Conservation (phyloP, 2,888 invertebrate species). For the Drosophila hamatofila region DNA sequence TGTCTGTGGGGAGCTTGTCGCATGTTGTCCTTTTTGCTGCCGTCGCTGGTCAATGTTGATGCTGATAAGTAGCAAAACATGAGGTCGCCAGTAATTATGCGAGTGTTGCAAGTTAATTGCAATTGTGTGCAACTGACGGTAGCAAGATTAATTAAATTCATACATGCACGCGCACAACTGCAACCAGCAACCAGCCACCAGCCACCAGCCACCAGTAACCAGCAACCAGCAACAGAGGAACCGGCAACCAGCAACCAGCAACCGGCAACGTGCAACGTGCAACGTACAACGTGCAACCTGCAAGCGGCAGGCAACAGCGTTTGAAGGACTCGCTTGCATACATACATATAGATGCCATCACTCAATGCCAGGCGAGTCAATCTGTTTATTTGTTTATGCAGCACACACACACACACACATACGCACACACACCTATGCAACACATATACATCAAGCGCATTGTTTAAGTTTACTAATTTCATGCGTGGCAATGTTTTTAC, state of each 20-base stretch:
- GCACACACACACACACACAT: constrained; percentile 8
- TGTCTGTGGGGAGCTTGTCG: constrained; percentile 59
- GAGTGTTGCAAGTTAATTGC: constrained; percentile 84
- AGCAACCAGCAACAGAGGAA: neutral
- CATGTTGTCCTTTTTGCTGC: constrained; percentile 32
- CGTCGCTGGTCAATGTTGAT: constrained; percentile 70
- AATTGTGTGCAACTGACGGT: constrained; percentile 84
- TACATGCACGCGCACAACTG: constrained; percentile 46
- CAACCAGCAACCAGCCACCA: neutral
- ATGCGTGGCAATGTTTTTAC: constrained; percentile 52
- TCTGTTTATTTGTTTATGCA: constrained; percentile 72
- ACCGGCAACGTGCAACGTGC: neutral
- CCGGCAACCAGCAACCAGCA: constrained; percentile 1
- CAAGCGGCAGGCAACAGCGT: constrained; percentile 14
- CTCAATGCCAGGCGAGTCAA: constrained; percentile 64
- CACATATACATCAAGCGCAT: constrained; percentile 23
- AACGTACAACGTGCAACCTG: constrained; percentile 8
- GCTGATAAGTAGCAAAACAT: constrained; percentile 84
- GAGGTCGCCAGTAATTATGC: constrained; percentile 83
- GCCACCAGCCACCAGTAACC: neutral
- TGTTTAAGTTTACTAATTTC: constrained; percentile 70
- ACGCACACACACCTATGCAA: constrained; percentile 8
- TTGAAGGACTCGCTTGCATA: constrained; percentile 11
- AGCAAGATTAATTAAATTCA: constrained; percentile 84
- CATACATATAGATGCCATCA: constrained; percentile 28